Percentiles rank a stretch among this genome's conserved stretches.
Conservation (phyloP, 2,888 invertebrate species). For the Rhagium mordax region DNA sequence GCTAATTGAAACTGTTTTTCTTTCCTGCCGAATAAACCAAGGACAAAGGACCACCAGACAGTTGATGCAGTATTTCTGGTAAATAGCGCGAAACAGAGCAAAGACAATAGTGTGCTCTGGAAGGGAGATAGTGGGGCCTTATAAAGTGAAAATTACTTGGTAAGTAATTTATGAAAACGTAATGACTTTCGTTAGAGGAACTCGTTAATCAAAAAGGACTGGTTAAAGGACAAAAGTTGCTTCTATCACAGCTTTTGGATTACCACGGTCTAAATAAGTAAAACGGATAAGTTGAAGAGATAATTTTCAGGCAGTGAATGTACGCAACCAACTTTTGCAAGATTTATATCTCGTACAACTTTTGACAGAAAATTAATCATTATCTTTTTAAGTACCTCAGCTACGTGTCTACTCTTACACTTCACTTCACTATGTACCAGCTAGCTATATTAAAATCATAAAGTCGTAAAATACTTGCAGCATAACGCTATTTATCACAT, state of each 20-base stretch:
- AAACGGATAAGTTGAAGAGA: conserved; percentile 45
- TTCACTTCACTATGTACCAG: conserved; percentile 50
- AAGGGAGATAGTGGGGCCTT: conserved; percentile 51
- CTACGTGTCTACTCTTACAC: conserved; percentile 60
- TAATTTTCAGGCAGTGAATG: conserved; percentile 40
- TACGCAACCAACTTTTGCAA: conserved; percentile 43
- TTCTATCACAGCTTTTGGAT: conserved; percentile 57
- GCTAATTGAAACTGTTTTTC: conserved; percentile 19
- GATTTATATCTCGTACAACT: conserved; percentile 60
- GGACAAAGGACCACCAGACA: conserved; percentile 24
- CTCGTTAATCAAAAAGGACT: conserved; percentile 65
- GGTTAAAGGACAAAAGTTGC: conserved; percentile 59
- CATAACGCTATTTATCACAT: conserved; percentile 51
- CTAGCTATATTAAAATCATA: conserved; percentile 43
- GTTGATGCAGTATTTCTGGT: conserved; percentile 42
- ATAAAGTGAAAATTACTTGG: conserved; percentile 60
- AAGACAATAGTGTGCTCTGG: conserved; percentile 29
- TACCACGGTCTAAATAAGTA: conserved; percentile 57
- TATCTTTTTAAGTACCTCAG: conserved; percentile 57
- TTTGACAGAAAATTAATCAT: conserved; percentile 61
- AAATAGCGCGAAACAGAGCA: conserved; percentile 48
- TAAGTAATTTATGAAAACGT: conserved; percentile 65
- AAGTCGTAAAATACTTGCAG: conserved; percentile 39
- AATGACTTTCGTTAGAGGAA: conserved; percentile 62
- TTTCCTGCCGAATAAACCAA: neutral